A percentile compares a stretch with the other conserved stretches of the same genome.
phyloP scores from a whole-genome alignment of 1,140 invertebrate genomes.

The Neodiprion fabricii region DNA sequence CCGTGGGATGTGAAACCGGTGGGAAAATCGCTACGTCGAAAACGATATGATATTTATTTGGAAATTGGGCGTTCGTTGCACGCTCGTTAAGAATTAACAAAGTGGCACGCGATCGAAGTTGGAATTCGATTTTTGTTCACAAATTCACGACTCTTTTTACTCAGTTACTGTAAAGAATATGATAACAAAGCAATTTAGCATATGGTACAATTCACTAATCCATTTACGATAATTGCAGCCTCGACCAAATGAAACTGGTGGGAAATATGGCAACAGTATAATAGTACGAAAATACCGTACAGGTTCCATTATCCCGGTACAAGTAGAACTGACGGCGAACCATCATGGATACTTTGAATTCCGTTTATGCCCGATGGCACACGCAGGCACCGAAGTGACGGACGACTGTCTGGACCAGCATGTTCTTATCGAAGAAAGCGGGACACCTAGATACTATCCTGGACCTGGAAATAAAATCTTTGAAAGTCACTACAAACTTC shows the following conservation, averaged over 20 bases:
- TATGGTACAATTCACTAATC: neutral
- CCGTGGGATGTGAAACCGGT: conserved; percentile 73
- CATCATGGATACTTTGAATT: conserved; percentile 91
- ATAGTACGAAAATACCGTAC: conserved; percentile 78
- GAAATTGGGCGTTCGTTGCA: too few relatives aligned
- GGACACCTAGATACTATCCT: conserved; percentile 71
- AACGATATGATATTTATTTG: neutral
- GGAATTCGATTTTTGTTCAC: too few relatives aligned
- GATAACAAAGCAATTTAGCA: neutral
- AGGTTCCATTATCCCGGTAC: conserved; percentile 72
- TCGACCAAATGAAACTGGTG: conserved; percentile 83
- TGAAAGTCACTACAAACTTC: conserved; percentile 75
- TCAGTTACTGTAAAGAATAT: too few relatives aligned
- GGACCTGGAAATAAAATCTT: conserved; percentile 79
- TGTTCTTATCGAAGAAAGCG: conserved; percentile 67
- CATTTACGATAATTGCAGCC: conserved; percentile 60
- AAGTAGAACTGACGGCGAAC: conserved; percentile 79
- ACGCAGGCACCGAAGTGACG: conserved; percentile 63
- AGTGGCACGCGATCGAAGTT: too few relatives aligned
- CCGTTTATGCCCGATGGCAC: conserved; percentile 75
- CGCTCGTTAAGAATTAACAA: too few relatives aligned
- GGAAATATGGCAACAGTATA: conserved; percentile 81
- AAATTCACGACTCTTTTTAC: too few relatives aligned
- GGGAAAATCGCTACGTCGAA: conserved; percentile 21
- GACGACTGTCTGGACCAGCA: conserved; percentile 81